Evolutionary conservation across 2,797 vertebrate genomes (phyloP).

Genomic region (Anniella stebbinsi): DNA sequence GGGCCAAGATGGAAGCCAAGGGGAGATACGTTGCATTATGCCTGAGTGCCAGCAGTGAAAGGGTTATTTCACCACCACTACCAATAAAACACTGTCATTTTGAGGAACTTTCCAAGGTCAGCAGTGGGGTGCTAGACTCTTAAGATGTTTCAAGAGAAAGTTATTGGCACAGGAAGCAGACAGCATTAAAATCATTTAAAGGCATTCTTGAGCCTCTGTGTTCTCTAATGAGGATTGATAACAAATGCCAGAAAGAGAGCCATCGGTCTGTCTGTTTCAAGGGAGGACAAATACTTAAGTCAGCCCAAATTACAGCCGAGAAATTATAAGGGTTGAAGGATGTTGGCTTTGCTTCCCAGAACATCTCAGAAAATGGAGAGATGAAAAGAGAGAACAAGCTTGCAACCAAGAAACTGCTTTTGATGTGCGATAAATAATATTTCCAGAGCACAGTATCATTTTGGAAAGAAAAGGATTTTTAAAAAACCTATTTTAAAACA

Average conservation of each 20-base stretch:
- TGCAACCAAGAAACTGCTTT: not conserved
- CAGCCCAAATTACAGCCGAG: not conserved
- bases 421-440: slow-evolving; percentile 8
- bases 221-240: slow-evolving; percentile 32
- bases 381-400: slow-evolving; percentile 1
- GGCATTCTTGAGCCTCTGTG: slow-evolving; percentile 27
- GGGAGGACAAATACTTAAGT: slow-evolving; percentile 19
- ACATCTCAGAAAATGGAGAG: not conserved
- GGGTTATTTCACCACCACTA: not conserved
- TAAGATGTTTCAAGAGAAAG: slow-evolving; percentile 16
- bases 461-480: not conserved
- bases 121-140: not conserved
- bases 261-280: not conserved
- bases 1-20: not conserved
- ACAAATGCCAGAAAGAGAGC: slow-evolving; percentile 28
- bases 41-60: not conserved
- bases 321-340: not conserved
- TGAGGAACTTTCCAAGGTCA: not conserved
- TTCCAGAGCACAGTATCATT: not conserved
- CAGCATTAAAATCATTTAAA: slow-evolving; percentile 17
- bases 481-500: not conserved
- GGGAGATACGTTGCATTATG: not conserved
- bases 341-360: not conserved
- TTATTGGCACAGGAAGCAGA: not conserved
- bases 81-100: not conserved